Evolutionary conservation across 2,113 vertebrate species (phyloP).

Genomic region (Ramphastos sulfuratus): DNA sequence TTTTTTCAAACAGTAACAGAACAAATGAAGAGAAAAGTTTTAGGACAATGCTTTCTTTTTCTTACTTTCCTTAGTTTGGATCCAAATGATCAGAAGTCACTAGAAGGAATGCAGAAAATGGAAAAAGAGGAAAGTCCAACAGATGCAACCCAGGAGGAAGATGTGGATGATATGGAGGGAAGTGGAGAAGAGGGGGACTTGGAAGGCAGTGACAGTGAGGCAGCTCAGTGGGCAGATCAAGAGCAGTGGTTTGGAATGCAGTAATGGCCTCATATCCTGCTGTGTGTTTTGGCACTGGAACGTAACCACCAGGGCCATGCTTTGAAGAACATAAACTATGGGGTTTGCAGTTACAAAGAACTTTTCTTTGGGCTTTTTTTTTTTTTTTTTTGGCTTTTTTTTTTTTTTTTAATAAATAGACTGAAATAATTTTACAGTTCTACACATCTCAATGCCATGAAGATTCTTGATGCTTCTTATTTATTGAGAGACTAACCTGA

Average conservation of each 20-base stretch:
- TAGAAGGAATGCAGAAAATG: constrained; percentile 99
- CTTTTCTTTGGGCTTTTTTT: not conserved
- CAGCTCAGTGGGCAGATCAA: constrained; percentile 97
- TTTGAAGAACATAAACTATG: not conserved
- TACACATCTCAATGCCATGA: not conserved
- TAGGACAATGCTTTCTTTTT: constrained; percentile 18
- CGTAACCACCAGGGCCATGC: not conserved
- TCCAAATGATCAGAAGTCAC: constrained; percentile 97
- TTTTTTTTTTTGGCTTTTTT: too few species aligned
- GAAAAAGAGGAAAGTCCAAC: constrained; percentile 98
- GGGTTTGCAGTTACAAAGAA: not conserved
- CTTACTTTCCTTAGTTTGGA: constrained; percentile 84
- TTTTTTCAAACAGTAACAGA: not conserved
- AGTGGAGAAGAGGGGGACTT: constrained; percentile 97
- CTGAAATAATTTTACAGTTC: not conserved
- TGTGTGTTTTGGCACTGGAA: not conserved
- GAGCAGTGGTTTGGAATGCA: constrained; percentile 99
- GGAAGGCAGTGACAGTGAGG: constrained; percentile 97
- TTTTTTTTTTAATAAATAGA: not conserved
- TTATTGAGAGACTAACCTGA: constrained; percentile 26
- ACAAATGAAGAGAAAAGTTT: not conserved
- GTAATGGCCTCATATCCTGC: constrained; percentile 59
- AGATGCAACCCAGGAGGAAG: constrained; percentile 95
- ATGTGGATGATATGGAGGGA: constrained; percentile 98
- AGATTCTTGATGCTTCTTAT: constrained; percentile 17